Percentiles rank a stretch among this genome's conserved stretches.
Conservation (phyloP, 2,113 vertebrate species). For the Murina feae region DNA sequence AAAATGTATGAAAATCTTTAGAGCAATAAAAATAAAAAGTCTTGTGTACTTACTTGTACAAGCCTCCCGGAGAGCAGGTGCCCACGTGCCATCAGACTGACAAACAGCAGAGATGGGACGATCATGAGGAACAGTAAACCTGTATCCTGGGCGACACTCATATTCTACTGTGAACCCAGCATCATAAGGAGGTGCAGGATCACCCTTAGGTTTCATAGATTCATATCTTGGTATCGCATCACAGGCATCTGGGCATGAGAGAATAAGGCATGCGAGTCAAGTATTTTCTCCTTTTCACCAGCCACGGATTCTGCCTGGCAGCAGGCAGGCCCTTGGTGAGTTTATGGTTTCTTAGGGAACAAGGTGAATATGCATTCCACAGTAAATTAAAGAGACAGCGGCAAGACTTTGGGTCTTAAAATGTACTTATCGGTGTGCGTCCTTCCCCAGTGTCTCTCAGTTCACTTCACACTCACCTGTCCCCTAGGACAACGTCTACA, state of each 20-base stretch:
- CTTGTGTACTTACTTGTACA: conserved; percentile 56
- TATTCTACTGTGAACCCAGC: accelerated
- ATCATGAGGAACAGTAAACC: too few species aligned
- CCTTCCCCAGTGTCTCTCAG: neutral
- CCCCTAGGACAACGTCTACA: neutral
- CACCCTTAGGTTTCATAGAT: neutral
- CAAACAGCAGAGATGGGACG: neutral
- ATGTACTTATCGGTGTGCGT: neutral
- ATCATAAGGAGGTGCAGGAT: accelerated
- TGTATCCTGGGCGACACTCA: too few species aligned
- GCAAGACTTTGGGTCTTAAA: neutral
- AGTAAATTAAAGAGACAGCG: neutral
- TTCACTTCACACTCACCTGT: neutral
- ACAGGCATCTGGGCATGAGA: conserved; percentile 50
- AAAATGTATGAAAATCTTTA: neutral
- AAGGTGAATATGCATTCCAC: neutral
- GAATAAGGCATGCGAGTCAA: neutral
- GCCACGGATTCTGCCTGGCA: neutral
- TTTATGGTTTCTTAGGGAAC: neutral
- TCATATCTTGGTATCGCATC: neutral
- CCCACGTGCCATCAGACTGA: neutral
- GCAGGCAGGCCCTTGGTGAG: too few species aligned
- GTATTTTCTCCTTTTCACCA: neutral
- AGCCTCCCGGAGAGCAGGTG: neutral
- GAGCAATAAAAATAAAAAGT: neutral